Conservation (phyloP, 2,113 vertebrate genomes). For the Thamnaconus septentrionalis region DNA sequence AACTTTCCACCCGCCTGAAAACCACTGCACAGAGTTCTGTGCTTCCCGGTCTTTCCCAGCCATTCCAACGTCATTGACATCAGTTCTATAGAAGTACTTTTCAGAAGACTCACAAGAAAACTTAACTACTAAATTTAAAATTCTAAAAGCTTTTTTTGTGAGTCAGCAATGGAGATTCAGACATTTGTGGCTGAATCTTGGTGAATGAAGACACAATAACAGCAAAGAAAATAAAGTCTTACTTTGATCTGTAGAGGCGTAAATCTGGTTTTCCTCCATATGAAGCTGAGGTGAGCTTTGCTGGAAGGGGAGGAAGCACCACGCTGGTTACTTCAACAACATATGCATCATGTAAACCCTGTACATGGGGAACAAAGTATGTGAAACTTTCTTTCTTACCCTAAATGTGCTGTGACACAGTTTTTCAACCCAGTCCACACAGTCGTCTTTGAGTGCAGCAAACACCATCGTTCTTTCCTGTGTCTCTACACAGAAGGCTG, state of each 20-base stretch:
- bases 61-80: too few relatives aligned
- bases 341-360: neutral
- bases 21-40: too few relatives aligned
- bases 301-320: neutral
- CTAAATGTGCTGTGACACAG: constrained; percentile 84
- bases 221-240: neutral
- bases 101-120: too few relatives aligned
- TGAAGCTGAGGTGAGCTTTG: constrained; percentile 44
- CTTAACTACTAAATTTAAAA: too few relatives aligned
- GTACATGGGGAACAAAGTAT: neutral
- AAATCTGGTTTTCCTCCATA: constrained; percentile 92
- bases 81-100: too few relatives aligned
- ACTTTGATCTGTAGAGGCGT: constrained; percentile 85
- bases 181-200: too few relatives aligned
- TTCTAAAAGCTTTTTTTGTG: too few relatives aligned
- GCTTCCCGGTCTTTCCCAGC: too few relatives aligned
- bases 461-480: constrained; percentile 82
- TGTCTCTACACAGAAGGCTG: constrained; percentile 88
- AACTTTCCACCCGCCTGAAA: too few relatives aligned
- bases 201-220: neutral
- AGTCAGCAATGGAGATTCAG: too few relatives aligned
- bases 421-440: constrained; percentile 84
- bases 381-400: constrained; percentile 67
- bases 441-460: constrained; percentile 78
- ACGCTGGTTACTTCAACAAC: neutral